Evolutionary conservation across 2,888 invertebrate genomes (phyloP), one percentile per base, ranked within the genome.

Genomic region (Melinopterus prodromus): DNA sequence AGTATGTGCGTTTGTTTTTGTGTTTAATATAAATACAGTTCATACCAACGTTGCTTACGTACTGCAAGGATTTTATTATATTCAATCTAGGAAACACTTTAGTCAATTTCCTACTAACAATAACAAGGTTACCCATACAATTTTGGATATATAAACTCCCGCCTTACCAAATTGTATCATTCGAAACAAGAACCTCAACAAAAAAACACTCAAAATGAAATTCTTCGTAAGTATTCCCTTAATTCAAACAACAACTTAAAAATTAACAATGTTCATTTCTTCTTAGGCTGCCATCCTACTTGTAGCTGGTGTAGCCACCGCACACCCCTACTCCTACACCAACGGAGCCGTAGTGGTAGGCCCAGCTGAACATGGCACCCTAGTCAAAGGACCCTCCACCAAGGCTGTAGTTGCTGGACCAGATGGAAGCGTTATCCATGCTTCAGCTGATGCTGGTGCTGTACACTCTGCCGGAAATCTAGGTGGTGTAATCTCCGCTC

Each of bases 371-470:
- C 87, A 87, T 16, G 88, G 87, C n/a, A 87, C 84, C 37, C 82
- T 86, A 14, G 78, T 88, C 14, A 81, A 82, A 76, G 88, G 88
- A 37, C 88, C 88, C 16, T 85, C 86, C 16, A 84, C 87, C 12
- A 80, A 84, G 72, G 87, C 85, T 14, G 79, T 82, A 14, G 78
- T 87, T 0, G 71, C 84, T 15, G 88, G 88, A 75, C 88, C 88
- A 53, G 88, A 91, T 90, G 76, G 88, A 86, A 71, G 89, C 89
- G 15, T 90, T 90, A 69, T 89, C 89, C 7, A 89, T 89, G 16
- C 90, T 88, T 70, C 90, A 89, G 79, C 77, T 15, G 79, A 79
- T 77, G 38, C 77, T 7, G 79, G 79, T 15, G 79, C 79, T 76
- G 70, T 79, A 2, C 75, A 35, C n/a, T 6, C 75, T 9, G n/a